phyloP scores from a whole-genome alignment of 1,140 invertebrate genomes.

The Neuroterus valhalla region DNA sequence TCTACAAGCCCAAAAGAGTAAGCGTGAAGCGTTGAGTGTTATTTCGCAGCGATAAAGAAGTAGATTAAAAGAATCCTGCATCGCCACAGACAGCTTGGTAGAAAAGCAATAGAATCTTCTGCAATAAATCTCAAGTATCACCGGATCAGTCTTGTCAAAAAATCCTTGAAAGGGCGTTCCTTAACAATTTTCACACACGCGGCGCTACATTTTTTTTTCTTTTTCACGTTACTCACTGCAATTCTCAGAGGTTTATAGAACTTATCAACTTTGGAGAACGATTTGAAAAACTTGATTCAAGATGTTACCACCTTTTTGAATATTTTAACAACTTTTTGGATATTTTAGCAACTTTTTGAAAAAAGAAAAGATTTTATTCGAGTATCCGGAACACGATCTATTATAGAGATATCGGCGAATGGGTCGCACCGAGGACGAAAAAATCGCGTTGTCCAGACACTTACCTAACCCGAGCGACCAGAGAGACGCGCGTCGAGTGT shows the following conservation, averaged over 20 bases:
- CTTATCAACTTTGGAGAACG: too few species aligned
- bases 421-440: conserved; percentile 14
- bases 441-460: conserved; percentile 49
- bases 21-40: conserved; percentile 27
- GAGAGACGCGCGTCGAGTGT: conserved; percentile 52
- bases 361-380: not conserved
- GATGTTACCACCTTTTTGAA: not conserved
- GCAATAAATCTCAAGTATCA: conserved; percentile 12
- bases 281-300: too few species aligned
- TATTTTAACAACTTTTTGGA: not conserved
- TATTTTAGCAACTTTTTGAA: not conserved
- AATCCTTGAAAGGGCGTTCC: conserved; percentile 5
- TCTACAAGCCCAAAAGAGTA: conserved; percentile 54
- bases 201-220: not conserved
- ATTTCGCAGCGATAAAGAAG: not conserved
- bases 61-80: conserved; percentile 9
- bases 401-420: not conserved
- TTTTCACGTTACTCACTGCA: not conserved
- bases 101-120: not conserved
- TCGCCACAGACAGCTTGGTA: not conserved
- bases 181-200: conserved; percentile 8
- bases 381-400: not conserved
- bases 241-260: too few species aligned
- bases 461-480: conserved; percentile 74
- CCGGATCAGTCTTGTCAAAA: conserved; percentile 3